A percentile compares a stretch with the other conserved stretches of the same genome.
Evolutionary conservation across 2,888 invertebrate genomes (phyloP).

Genomic region (Cristatella mucedo): DNA sequence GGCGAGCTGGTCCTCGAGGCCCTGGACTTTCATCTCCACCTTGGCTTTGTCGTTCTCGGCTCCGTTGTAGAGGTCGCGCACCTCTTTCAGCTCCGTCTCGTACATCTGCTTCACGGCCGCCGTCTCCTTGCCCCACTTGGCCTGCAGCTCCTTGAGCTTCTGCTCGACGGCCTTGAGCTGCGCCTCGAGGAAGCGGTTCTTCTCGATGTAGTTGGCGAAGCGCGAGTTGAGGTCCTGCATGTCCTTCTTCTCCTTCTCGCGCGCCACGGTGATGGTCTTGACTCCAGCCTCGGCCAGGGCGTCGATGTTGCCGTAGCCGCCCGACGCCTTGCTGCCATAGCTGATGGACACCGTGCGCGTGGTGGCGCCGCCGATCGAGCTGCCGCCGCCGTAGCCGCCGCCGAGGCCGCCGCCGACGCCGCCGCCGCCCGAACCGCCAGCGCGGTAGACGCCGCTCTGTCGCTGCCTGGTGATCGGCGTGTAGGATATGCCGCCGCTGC

Average conservation of each 20-base stretch:
- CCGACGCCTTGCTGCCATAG: no score
- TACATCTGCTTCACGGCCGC: constrained; percentile 38
- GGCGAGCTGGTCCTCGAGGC: constrained; percentile 39
- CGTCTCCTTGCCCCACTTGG: constrained; percentile 33
- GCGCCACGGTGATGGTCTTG: constrained; percentile 33
- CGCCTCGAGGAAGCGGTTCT: constrained; percentile 39
- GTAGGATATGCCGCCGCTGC: constrained; percentile 4
- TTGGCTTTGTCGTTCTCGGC: constrained; percentile 40
- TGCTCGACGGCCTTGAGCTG: constrained; percentile 36
- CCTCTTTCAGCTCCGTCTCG: constrained; percentile 41
- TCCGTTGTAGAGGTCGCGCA: constrained; percentile 41
- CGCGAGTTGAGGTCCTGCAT: constrained; percentile 43
- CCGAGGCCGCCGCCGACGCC: not conserved
- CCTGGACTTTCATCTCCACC: constrained; percentile 39
- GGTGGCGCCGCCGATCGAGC: not conserved
- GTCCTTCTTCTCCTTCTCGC: constrained; percentile 43
- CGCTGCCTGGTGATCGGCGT: constrained; percentile 5
- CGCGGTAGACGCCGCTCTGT: not conserved
- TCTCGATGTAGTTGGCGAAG: constrained; percentile 43
- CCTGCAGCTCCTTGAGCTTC: constrained; percentile 32
- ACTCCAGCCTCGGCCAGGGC: constrained; percentile 27
- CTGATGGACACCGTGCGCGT: constrained; percentile 5
- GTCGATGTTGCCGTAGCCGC: constrained; percentile 3
- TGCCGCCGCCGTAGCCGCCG: not conserved
- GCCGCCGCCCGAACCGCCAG: not conserved